Evolutionary conservation across 2,888 invertebrate species (phyloP).

Genomic region (Drepanosiphum platanoidis): DNA sequence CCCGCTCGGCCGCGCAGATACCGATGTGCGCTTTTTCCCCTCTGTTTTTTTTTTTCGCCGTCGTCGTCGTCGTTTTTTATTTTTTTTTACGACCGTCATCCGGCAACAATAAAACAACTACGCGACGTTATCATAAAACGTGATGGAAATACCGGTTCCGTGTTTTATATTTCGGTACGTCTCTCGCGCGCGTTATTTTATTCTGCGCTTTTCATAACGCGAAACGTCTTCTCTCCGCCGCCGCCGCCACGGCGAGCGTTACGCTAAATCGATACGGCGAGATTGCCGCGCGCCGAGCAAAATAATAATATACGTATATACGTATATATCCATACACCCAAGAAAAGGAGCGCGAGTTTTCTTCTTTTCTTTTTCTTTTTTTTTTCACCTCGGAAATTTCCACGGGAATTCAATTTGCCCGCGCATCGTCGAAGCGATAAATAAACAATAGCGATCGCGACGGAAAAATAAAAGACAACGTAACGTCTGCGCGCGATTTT

Average conservation of each 20-base stretch:
- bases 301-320: constrained; percentile 20
- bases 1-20: background rate
- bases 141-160: constrained; percentile 48
- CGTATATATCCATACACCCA: background rate
- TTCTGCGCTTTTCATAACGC: background rate
- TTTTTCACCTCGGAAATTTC: background rate
- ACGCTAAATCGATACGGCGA: background rate
- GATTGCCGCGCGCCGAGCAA: background rate
- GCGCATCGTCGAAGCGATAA: background rate
- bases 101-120: constrained; percentile 41
- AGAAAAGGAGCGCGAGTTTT: background rate
- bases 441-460: background rate
- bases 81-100: constrained; percentile 29
- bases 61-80: too few relatives aligned
- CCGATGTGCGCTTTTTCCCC: background rate
- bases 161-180: background rate
- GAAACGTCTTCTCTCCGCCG: background rate
- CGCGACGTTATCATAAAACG: constrained; percentile 46
- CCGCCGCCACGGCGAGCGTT: background rate
- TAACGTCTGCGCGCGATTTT: background rate
- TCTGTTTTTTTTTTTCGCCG: background rate
- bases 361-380: too few relatives aligned
- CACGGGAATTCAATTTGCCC: constrained; percentile 16
- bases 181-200: background rate
- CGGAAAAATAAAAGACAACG: background rate